Conservation (phyloP, 2,888 invertebrate genomes). For the Tubulanus polymorphus region DNA sequence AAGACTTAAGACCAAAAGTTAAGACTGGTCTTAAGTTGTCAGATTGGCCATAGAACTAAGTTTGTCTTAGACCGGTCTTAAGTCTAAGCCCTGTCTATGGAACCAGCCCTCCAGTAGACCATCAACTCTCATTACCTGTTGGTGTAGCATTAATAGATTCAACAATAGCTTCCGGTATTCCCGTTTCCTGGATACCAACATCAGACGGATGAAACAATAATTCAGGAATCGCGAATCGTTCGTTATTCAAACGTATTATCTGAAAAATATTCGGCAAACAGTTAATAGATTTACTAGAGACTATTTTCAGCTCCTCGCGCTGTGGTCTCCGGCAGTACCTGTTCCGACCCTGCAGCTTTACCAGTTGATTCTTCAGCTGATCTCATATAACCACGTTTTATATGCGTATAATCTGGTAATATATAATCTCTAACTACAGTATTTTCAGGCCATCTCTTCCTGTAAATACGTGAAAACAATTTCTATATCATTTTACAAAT, state of each 20-base stretch:
- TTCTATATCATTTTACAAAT: slow-evolving; percentile 6
- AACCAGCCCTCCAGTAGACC: background rate
- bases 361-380: slow-evolving; percentile 54
- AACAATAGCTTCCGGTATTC: slow-evolving; percentile 83
- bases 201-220: slow-evolving; percentile 91
- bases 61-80: too few relatives aligned
- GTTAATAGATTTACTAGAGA: too few relatives aligned
- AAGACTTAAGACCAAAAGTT: too few relatives aligned
- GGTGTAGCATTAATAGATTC: slow-evolving; percentile 60
- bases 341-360: slow-evolving; percentile 53
- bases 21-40: too few relatives aligned
- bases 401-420: slow-evolving; percentile 89
- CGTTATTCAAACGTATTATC: slow-evolving; percentile 82
- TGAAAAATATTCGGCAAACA: too few relatives aligned
- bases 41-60: too few relatives aligned
- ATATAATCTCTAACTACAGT: slow-evolving; percentile 85
- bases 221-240: slow-evolving; percentile 92
- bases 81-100: too few relatives aligned
- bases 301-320: too few relatives aligned
- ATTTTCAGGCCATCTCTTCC: slow-evolving; percentile 55
- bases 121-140: slow-evolving; percentile 25
- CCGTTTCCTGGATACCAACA: slow-evolving; percentile 85
- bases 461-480: slow-evolving; percentile 20
- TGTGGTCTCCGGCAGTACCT: slow-evolving; percentile 40
- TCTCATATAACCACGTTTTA: slow-evolving; percentile 73